Evolutionary conservation across 2,888 invertebrate genomes (phyloP).

Genomic region (Argyresthia albistria): DNA sequence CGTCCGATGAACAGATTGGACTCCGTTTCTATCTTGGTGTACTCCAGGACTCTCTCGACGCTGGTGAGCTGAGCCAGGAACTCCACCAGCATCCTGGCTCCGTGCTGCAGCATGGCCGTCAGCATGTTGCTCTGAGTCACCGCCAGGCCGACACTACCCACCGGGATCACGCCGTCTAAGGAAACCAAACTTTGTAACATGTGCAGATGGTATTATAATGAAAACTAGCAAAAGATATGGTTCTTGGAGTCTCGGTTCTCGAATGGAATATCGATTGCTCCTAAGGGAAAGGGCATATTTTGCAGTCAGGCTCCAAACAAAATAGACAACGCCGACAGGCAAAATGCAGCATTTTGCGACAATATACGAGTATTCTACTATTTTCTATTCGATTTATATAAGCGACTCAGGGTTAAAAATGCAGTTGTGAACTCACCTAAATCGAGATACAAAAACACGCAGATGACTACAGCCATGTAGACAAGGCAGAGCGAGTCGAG

Average conservation of each 20-base stretch:
- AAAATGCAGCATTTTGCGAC: too few relatives aligned
- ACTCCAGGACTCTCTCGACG: conserved; percentile 89
- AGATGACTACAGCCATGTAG: conserved; percentile 76
- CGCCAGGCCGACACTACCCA: conserved; percentile 76
- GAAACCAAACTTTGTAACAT: background rate
- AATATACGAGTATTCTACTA: too few relatives aligned
- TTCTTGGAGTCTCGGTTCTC: background rate
- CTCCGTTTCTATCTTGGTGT: conserved; percentile 78
- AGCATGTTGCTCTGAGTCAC: conserved; percentile 76
- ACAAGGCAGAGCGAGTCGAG: conserved; percentile 76
- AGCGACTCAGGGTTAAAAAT: background rate
- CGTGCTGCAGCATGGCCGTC: conserved; percentile 79
- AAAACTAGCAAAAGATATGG: too few relatives aligned
- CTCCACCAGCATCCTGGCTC: conserved; percentile 88
- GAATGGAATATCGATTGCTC: too few relatives aligned
- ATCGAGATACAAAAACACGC: conserved; percentile 73
- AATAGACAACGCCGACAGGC: too few relatives aligned
- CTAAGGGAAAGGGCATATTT: too few relatives aligned
- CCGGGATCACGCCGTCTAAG: conserved; percentile 43
- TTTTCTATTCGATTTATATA: too few relatives aligned
- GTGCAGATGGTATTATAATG: background rate
- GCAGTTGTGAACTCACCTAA: conserved; percentile 35
- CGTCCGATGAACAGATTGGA: conserved; percentile 62
- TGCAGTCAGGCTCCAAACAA: too few relatives aligned
- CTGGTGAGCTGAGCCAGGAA: conserved; percentile 83